Base-by-base conservation (phyloP, 2,888 invertebrate genomes). In the Myopa testacea region DNA sequence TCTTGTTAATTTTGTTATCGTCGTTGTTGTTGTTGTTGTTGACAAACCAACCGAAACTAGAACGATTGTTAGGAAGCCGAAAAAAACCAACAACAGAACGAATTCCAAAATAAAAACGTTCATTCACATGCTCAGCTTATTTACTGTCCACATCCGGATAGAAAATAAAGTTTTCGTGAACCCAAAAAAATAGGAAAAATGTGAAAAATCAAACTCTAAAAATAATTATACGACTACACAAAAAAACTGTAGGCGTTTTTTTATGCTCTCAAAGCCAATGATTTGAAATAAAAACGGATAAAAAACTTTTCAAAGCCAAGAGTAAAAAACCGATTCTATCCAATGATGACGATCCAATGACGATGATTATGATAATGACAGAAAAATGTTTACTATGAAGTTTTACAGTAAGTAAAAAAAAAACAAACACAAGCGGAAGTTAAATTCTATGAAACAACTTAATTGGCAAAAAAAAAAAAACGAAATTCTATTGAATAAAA, bases 11-110 rank as follows among this genome's bases (percentile, higher is more conserved):
- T 65, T 19, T 62, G 26, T 62, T 63, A 14, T 50, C 63, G 45
- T 58, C n/a, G 34, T 58, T 68, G 67, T 67, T 45, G 60, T 68
- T 68, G 76, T 73, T 79, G 79, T 82, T n/a, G n/a, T n/a, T n/a
- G 81, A 74, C 79, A 82, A 84, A 82, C 83, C 81, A 82, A 83
- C 83, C 85, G 85, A 84, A 85, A 85, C 84, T 84, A 80, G 67
- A 80, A 67, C 82, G 81, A 83, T 84, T 84, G 83, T 84, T 82
- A 81, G 80, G 81, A 81, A 82, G 82, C 82, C 80, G 78, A 76
- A 37, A 71, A 76, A 60, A 50, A 68, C 82, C 80, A 79, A 76
- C 16, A 71, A 76, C 38, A 50, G 60, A 45, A 45, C 10, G 10
- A 1, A 45, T 45, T 45, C 45, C 10, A 3, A 63, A 37, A 50